Base-by-base conservation (phyloP, 2,797 vertebrate species). In the Sandelia bainsii region DNA sequence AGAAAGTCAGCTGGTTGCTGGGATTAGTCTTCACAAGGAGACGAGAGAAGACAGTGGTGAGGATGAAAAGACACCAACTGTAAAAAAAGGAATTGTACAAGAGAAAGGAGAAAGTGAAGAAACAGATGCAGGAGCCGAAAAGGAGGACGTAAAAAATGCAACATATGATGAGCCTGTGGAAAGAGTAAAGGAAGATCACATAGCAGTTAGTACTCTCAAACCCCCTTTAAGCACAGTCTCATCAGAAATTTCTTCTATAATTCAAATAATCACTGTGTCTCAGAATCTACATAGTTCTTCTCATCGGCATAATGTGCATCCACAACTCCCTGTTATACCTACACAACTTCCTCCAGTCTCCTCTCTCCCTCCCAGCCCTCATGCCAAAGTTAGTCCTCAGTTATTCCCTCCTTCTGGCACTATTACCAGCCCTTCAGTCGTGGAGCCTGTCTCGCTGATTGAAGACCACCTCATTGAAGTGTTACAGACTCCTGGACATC, bases 1-100 rank as follows among this genome's bases (percentile, higher is more conserved):
- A 63, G 60, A 75, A 49, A 67, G 85, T 42, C 68, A 27, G 62
- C 74, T 84, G 32, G 83, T 89, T 42, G 83, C 73, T 32, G 89
- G 87, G 42, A 79, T 78, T 27, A 40, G 12, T 61, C 59, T 69
- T 25, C 13, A 20, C 0, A 14, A 67, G 45, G 60, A 42, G n/a
- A 62, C 3, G 11, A 37, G n/a, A 63, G 45, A 25, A 49, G 45
- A 53, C 14, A n/a, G 6, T n/a, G 5, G 32, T 4, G 27, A 52
- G 5, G 17, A 62, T 3, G 19, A 32, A n/a, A 57, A 64, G 4
- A 20, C 58, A 6, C 29, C 42, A 5, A 53, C 1, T 34, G 59
- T 29, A 32, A 53, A 45, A 34, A 23, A 58, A 29, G 63, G 32
- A 54, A 34, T 58, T 20, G 12, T 23, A 37, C 19, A 71, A 29